Base-by-base conservation (phyloP, 2,888 invertebrate genomes). In the Isoperla grammatica region DNA sequence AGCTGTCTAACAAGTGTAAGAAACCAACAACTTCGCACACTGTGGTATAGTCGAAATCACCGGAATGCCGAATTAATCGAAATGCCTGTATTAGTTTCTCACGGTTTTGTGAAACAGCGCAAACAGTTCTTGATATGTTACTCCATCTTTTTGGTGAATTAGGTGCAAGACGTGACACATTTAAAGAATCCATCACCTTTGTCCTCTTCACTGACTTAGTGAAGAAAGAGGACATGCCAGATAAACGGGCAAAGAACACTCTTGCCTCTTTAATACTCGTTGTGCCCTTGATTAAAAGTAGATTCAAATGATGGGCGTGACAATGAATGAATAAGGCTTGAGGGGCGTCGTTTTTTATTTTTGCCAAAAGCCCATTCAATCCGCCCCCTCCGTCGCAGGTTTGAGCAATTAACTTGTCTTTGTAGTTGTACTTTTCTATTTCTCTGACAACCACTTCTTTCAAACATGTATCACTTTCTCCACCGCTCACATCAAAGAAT, bases 201-300 rank as follows among this genome's bases (percentile, higher is more conserved):
- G 40, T 50, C 8, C 49, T 8, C 12, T 58, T 50, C n/a, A n/a
- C n/a, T 19, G 39, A 58, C n/a, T 53, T 58, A n/a, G 42, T 50
- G 39, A 61, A 53, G 17, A 60, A 62, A 11, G 13, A 35, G n/a
- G 57, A 12, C 23, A 62, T 42, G 46, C 45, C 56, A n/a, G 60
- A 29, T n/a, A 67, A 40, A 56, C 53, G 66, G 3, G 58, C 35
- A 60, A 68, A 68, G 60, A 66, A 66, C 45, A 64, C 39, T 61
- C 48, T n/a, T n/a, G n/a, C n/a, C n/a, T 59, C 42, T 15, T 55
- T 56, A 37, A 60, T 62, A 43, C 19, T 19, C 17, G 22, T 45
- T 13, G 23, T 59, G 54, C 37, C 63, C 61, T 57, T 65, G 40
- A 55, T 62, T 8, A 64, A 40, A 22, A 63, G 63, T 39, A 68